These are phyloP conservation scores for Scolanthus callimorphus DNA, from an alignment of 92 coral and sea anemone species.

Conservation along the genomic window DNA sequence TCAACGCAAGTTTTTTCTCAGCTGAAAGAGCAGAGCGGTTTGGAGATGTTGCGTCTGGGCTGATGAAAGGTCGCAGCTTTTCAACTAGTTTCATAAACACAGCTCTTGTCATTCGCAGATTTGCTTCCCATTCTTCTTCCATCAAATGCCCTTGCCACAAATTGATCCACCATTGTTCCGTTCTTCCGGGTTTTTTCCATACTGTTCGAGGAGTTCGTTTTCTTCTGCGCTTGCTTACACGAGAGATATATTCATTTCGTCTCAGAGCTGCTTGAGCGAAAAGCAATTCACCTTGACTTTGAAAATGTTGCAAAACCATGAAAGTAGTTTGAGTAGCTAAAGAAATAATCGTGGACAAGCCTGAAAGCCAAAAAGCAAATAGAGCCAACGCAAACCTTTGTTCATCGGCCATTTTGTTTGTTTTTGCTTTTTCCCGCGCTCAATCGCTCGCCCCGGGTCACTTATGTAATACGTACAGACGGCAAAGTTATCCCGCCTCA, in stretches of 20 bases:
- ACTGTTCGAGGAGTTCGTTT: background rate
- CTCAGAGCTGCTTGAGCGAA: background rate
- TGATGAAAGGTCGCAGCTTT: conserved; percentile 28
- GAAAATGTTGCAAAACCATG: background rate
- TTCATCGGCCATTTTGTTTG: too few relatives aligned
- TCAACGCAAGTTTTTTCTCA: conserved; percentile 33
- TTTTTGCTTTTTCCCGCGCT: too few relatives aligned
- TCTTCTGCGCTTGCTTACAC: background rate
- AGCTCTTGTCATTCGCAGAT: conserved; percentile 25
- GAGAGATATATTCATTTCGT: background rate
- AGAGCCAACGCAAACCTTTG: too few relatives aligned
- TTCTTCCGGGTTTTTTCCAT: conserved; percentile 18
- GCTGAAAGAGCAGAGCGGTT: conserved; percentile 22
- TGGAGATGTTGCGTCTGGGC: conserved; percentile 19
- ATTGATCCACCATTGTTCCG: conserved; percentile 30
- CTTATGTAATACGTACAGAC: too few relatives aligned
- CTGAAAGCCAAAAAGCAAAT: too few relatives aligned
- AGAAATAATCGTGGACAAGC: too few relatives aligned
- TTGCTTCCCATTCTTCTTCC: conserved; percentile 30
- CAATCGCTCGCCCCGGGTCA: too few relatives aligned
- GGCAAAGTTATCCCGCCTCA: too few relatives aligned
- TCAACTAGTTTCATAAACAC: conserved; percentile 42
- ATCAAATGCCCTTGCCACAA: conserved; percentile 4
- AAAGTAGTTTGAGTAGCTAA: too few relatives aligned
- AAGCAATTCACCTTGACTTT: background rate